Evolutionary conservation across 2,888 invertebrate species (phyloP).

Genomic region (Lycia hirtaria): DNA sequence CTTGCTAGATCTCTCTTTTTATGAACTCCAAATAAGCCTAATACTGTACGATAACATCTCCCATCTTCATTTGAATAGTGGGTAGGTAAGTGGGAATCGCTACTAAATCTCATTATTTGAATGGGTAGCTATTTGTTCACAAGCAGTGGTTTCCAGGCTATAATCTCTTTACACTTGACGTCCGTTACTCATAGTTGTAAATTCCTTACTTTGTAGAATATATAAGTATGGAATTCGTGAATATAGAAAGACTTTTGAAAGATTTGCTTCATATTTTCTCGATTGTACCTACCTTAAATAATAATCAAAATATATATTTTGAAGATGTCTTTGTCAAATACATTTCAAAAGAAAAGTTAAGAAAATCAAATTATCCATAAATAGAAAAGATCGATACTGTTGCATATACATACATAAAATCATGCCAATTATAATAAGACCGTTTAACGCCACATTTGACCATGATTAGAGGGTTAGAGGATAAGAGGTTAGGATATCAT

Average conservation of each 20-base stretch:
- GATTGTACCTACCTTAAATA: not conserved
- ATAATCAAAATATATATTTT: too few species aligned
- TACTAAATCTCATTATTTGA: slow-evolving; percentile 30
- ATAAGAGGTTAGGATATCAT: too few species aligned
- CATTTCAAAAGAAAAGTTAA: too few species aligned
- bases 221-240: not conserved
- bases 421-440: too few species aligned
- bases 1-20: slow-evolving; percentile 3
- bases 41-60: slow-evolving; percentile 35
- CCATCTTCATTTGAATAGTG: slow-evolving; percentile 33
- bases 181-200: slow-evolving; percentile 39
- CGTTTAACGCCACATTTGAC: too few species aligned
- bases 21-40: slow-evolving; percentile 28
- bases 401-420: too few species aligned
- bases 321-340: too few species aligned
- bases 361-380: too few species aligned
- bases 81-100: slow-evolving; percentile 18
- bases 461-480: too few species aligned
- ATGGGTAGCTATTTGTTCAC: slow-evolving; percentile 46
- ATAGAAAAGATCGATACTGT: too few species aligned
- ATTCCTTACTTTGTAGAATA: slow-evolving; percentile 7
- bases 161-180: slow-evolving; percentile 59
- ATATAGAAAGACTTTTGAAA: slow-evolving; percentile 21
- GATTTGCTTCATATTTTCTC: not conserved
- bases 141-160: slow-evolving; percentile 44